Evolutionary conservation across 2,888 invertebrate genomes (phyloP), one percentile per base, ranked within the genome.

Genomic region (Machimus rusticus): DNA sequence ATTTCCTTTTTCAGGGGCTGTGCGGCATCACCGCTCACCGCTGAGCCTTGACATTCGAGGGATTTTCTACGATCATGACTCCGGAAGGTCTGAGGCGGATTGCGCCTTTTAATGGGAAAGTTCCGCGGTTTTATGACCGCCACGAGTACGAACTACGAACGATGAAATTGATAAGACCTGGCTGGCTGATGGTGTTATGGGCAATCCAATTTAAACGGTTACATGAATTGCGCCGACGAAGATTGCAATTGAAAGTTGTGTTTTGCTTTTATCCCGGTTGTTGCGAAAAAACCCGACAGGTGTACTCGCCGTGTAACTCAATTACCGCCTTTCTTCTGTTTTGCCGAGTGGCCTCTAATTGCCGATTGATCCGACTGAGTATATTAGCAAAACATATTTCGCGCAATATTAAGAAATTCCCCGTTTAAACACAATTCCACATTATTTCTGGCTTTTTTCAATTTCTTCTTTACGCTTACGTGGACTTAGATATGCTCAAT

Each of bases 31-130:
- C 6, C 81, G 28, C 34, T 81, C 81, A 81, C 81, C 19, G 28
- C 34, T 55, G 55, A 81, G 81, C 55, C 81, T 81, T 81, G 81
- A 81, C 81, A 81, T 81, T 81, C 81, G 55, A 14, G 14, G 31
- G 31, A 37, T 76, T 76, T 76, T 34, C 76, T 76, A n/a, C 39
- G 37, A 51, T 55, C 19, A 43, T 31, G 34, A 81, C 34, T 81
- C 28, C 51, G 51, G 51, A 81, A 81, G n/a, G 55, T 81, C 55
- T 51, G 28, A 51, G n/a, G 46, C 31, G 14, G 16, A 55, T 55
- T 55, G 81, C 81, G n/a, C 81, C 46, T 79, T 28, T 55, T 81
- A 51, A 51, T 28, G 51, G 28, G 81, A 81, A 51, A 81, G 81
- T 81, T 81, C 43, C 78, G 78, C 37, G 23, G 23, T 19, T 78